These are phyloP conservation scores for Chromobotia macracanthus DNA, from an alignment of 2,797 vertebrate genomes.

Conservation along the genomic window DNA sequence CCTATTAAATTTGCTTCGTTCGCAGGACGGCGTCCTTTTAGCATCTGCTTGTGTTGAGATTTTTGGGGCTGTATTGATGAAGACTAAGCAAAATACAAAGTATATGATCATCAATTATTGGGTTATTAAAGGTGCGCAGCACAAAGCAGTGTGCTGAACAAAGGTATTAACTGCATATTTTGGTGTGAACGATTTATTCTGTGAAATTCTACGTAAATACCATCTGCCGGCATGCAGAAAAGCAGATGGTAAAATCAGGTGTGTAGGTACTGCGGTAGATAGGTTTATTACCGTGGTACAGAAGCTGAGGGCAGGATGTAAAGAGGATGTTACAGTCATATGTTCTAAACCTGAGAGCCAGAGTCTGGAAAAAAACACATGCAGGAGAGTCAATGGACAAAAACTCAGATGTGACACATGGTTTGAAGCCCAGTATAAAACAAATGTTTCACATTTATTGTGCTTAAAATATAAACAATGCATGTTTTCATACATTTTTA, in stretches of 20 bases:
- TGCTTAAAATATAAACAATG: too few relatives aligned
- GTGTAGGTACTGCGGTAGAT: constrained; percentile 32
- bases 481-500: too few relatives aligned
- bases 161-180: background rate
- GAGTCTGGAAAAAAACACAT: too few relatives aligned
- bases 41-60: background rate
- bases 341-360: too few relatives aligned
- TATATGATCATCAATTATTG: constrained; percentile 12
- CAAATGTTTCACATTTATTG: too few relatives aligned
- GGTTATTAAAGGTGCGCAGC: constrained; percentile 3
- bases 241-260: constrained; percentile 48
- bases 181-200: constrained; percentile 13
- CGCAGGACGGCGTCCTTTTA: background rate
- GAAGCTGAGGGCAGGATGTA: too few relatives aligned
- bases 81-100: constrained; percentile 12
- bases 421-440: too few relatives aligned
- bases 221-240: constrained; percentile 36
- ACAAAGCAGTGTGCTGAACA: constrained; percentile 22
- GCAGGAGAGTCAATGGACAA: too few relatives aligned
- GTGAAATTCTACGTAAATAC: constrained; percentile 23
- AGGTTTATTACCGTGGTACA: background rate
- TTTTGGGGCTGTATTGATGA: background rate
- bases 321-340: too few relatives aligned
- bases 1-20: background rate
- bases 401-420: too few relatives aligned